A percentile compares a stretch with the other conserved stretches of the same genome.
These are phyloP conservation scores for Ceyx melanurus DNA, from an alignment of 2,113 vertebrate genomes.

Conservation along the genomic window DNA sequence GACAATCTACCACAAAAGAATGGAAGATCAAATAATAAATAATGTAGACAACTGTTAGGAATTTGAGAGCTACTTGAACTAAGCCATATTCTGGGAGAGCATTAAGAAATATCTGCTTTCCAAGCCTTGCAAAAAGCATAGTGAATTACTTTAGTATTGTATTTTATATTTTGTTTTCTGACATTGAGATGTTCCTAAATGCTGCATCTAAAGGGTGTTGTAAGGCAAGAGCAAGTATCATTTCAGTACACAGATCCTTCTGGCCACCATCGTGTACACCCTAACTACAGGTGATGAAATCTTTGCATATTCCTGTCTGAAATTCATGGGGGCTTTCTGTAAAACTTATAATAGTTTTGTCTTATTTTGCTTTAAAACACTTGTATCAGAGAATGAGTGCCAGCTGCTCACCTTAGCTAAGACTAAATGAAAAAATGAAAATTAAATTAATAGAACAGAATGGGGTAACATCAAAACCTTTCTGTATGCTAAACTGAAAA, in stretches of 20 bases:
- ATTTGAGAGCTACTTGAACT: background rate
- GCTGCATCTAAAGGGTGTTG: background rate
- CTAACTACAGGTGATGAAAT: background rate
- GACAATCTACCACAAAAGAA: background rate
- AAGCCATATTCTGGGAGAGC: background rate
- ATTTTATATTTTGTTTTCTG: background rate
- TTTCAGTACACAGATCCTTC: background rate
- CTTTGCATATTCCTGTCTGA: background rate
- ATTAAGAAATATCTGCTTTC: background rate
- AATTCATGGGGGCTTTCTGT: background rate
- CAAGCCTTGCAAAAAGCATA: background rate
- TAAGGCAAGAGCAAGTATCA: background rate
- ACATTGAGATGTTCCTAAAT: background rate
- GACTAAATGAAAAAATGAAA: background rate
- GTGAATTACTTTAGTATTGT: background rate
- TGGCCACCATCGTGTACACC: background rate
- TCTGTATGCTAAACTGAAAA: background rate
- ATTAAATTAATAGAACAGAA: background rate
- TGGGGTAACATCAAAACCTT: background rate
- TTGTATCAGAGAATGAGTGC: background rate
- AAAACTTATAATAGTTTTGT: background rate
- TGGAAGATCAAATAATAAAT: background rate
- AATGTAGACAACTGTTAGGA: background rate
- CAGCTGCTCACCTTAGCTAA: background rate
- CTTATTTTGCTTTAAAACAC: background rate